A percentile compares a stretch with the other conserved stretches of the same genome.
Conservation (phyloP, 2,888 invertebrate species). For the Tanypteryx hageni region DNA sequence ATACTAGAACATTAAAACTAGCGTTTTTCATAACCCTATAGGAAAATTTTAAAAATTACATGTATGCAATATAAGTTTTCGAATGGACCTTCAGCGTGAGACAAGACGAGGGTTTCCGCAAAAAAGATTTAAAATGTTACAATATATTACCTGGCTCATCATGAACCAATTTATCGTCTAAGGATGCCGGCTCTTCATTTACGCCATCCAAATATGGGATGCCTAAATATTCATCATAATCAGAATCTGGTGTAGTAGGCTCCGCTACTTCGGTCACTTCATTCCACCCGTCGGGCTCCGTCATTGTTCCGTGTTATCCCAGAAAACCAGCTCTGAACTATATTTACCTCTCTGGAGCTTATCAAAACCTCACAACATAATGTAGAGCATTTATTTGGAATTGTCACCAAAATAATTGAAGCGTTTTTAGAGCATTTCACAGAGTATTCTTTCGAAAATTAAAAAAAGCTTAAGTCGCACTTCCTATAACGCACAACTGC, state of each 20-base stretch:
- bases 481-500: background rate
- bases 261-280: constrained; percentile 66
- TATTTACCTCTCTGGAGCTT: background rate
- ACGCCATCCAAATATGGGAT: constrained; percentile 84
- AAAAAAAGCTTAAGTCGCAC: background rate
- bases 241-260: constrained; percentile 78
- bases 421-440: background rate
- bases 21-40: no score
- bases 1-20: no score
- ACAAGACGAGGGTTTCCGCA: background rate
- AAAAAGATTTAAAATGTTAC: background rate
- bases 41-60: no score
- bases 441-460: background rate
- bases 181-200: constrained; percentile 74
- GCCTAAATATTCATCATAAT: constrained; percentile 88
- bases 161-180: constrained; percentile 69
- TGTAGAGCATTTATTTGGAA: background rate
- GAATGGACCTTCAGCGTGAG: background rate
- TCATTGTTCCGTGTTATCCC: background rate
- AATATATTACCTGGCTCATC: constrained; percentile 9
- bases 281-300: background rate
- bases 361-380: background rate
- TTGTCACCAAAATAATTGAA: no score
- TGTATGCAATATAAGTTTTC: background rate
- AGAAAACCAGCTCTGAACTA: background rate